Evolutionary conservation across 1,140 invertebrate species (phyloP).

Genomic region (Thaumatotibia leucotreta): DNA sequence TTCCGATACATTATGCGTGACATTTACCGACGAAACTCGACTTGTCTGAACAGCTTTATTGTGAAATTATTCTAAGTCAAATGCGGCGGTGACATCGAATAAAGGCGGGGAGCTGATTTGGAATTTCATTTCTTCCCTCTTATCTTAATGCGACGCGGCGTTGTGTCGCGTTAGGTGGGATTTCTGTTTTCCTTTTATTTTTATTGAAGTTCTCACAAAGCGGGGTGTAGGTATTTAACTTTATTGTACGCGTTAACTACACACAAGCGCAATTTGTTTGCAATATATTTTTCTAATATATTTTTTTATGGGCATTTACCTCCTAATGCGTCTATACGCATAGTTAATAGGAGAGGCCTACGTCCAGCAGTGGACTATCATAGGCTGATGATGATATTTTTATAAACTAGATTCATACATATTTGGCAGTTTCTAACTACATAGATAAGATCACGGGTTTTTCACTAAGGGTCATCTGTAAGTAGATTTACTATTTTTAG

Average conservation of each 20-base stretch:
- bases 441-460: too few species aligned
- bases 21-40: constrained; percentile 32
- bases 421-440: too few species aligned
- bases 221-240: constrained; percentile 14
- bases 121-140: constrained; percentile 46
- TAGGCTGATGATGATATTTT: too few species aligned
- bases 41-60: constrained; percentile 39
- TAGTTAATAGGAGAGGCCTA: too few species aligned
- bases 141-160: constrained; percentile 45
- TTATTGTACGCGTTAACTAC: background rate
- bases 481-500: too few species aligned
- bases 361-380: too few species aligned
- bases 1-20: constrained; percentile 56
- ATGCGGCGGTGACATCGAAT: constrained; percentile 37
- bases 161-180: constrained; percentile 23
- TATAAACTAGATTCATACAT: too few species aligned
- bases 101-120: constrained; percentile 40
- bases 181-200: constrained; percentile 24
- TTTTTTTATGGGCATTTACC: too few species aligned
- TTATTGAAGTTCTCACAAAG: constrained; percentile 17
- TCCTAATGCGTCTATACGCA: too few species aligned
- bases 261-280: background rate
- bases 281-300: too few species aligned
- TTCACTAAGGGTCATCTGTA: too few species aligned
- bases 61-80: constrained; percentile 31